Conservation (phyloP, 2,888 invertebrate species). For the Actias luna region DNA sequence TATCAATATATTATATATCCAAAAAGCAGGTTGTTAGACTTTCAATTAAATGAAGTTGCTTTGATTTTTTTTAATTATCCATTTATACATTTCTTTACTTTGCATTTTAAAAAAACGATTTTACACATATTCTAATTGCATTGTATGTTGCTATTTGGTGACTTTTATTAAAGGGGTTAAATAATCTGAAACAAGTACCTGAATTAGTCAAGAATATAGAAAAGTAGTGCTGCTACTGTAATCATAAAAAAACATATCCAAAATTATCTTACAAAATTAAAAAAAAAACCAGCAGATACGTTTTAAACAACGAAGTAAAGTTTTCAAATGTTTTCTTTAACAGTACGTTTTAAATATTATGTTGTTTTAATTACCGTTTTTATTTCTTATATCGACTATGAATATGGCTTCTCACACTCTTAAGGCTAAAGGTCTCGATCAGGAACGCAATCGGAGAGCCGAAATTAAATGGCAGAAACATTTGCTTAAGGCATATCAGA, state of each 20-base stretch:
- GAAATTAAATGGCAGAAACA: slow-evolving; percentile 71
- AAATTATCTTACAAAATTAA: not conserved
- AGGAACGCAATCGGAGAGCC: slow-evolving; percentile 46
- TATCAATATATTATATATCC: too few relatives aligned
- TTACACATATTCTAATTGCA: too few relatives aligned
- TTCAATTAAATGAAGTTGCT: too few relatives aligned
- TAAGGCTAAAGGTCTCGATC: slow-evolving; percentile 63
- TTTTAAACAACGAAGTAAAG: not conserved
- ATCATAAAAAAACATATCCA: not conserved
- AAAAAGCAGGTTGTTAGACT: too few relatives aligned
- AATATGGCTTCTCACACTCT: slow-evolving; percentile 44
- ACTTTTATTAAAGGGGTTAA: too few relatives aligned
- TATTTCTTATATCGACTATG: slow-evolving; percentile 41
- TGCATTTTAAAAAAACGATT: too few relatives aligned
- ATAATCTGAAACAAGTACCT: too few relatives aligned
- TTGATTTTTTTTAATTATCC: too few relatives aligned
- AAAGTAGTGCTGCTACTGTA: not conserved
- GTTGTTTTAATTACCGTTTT: not conserved
- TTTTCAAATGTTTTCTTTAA: not conserved
- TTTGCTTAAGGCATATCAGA: slow-evolving; percentile 42
- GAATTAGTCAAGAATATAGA: too few relatives aligned
- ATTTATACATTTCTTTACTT: too few relatives aligned
- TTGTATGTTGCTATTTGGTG: too few relatives aligned
- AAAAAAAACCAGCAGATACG: not conserved
- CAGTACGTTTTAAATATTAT: not conserved